Conservation (phyloP, 1,140 invertebrate genomes). For the Notospermus geniculatus region DNA sequence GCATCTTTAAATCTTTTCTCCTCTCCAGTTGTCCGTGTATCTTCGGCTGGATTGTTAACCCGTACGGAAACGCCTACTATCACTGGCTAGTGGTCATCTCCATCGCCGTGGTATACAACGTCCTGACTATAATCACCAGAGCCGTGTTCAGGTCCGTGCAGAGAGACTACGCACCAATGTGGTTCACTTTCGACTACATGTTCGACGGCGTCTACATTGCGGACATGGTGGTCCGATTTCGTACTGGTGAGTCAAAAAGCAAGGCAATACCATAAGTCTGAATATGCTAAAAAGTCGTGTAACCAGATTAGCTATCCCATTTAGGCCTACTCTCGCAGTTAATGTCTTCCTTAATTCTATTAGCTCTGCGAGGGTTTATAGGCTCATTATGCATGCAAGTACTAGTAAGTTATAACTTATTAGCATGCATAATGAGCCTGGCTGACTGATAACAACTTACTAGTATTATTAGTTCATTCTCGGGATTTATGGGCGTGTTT, state of each 20-base stretch:
- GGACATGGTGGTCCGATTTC: slow-evolving; percentile 78
- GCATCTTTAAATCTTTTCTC: no score
- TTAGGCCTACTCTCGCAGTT: no score
- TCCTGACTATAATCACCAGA: slow-evolving; percentile 81
- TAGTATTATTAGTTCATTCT: no score
- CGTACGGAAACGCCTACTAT: slow-evolving; percentile 49
- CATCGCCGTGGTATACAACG: slow-evolving; percentile 81
- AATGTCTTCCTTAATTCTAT: no score
- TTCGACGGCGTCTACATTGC: slow-evolving; percentile 80
- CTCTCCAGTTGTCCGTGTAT: background rate
- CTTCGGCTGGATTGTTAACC: slow-evolving; percentile 41
- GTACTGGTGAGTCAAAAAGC: slow-evolving; percentile 70
- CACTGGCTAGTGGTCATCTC: slow-evolving; percentile 83
- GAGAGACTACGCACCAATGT: slow-evolving; percentile 61
- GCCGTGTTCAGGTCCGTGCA: slow-evolving; percentile 87
- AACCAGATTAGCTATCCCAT: no score
- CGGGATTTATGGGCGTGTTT: no score
- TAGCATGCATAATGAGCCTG: no score
- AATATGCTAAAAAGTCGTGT: no score
- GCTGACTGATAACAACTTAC: no score
- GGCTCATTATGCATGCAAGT: no score
- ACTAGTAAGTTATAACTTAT: no score
- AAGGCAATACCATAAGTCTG: background rate
- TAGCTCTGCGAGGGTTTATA: no score
- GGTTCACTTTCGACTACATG: slow-evolving; percentile 73